Base-by-base conservation (phyloP, 1,140 invertebrate species). In the Musca domestica region DNA sequence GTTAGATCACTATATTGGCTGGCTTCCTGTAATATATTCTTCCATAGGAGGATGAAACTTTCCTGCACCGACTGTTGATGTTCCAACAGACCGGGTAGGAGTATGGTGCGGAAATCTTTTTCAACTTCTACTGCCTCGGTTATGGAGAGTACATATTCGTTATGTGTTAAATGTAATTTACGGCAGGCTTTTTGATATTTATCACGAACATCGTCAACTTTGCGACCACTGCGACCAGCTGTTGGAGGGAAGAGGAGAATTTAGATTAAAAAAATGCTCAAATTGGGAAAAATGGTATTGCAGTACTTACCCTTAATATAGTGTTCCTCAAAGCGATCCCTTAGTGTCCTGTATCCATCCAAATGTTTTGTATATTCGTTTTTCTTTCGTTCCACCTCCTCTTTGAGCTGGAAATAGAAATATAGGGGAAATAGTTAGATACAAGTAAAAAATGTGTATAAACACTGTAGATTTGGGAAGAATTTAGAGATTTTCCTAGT, bases 81-180 rank as follows among this genome's bases (percentile, higher is more conserved):
- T 76, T 96, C 92, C 27, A 96, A 85, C 17, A 96, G 85, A 47
- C 90, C 90, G 0, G 95, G 95, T 52, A 97, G 84, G 20, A 96
- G 87, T n/a, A 91, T 90, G 0, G 88, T 92, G 66, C 92, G 85
- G 73, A 95, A 89, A 76, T 94, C 91, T 63, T 90, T 88, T 83
- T 97, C 94, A 76, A 93, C 95, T 80, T 95, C 92, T 23, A 88
- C 88, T 15, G 94, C 95, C 81, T 95, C 94, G 25, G 90, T 88
- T 71, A 98, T 83, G n/a, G 95, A 85, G 48, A 97, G 81, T 14
- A 97, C 92, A 77, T 98, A 98, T 79, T 97, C 94, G 74, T 97
- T 97, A 83, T 98, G 95, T 6, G 93, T 91, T 54, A 92, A 85
- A 82, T 98, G 95, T 30, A 98, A 83, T 76, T 93, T 91, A 48